Conservation (phyloP, 2,888 invertebrate genomes). For the Nemoura dubitans region DNA sequence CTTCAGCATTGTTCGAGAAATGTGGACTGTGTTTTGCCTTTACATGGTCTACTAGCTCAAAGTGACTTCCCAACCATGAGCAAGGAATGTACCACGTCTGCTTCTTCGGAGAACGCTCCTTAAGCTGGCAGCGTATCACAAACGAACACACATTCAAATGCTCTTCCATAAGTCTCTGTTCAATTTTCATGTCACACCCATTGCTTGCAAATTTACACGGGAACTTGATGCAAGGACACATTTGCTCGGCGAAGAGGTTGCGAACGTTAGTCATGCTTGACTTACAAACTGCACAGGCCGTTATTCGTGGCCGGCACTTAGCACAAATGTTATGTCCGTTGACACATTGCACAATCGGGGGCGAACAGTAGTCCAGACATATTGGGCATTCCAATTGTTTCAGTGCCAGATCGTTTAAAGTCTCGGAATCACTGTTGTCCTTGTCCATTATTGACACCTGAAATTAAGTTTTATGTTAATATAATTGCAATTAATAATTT, state of each 20-base stretch:
- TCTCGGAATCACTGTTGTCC: not conserved
- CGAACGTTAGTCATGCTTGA: constrained; percentile 61
- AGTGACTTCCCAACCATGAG: constrained; percentile 26
- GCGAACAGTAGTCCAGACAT: constrained; percentile 70
- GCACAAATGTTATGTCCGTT: constrained; percentile 70
- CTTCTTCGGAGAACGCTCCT: not conserved
- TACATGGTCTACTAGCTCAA: constrained; percentile 3
- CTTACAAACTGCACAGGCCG: constrained; percentile 69
- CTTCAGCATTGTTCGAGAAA: not conserved
- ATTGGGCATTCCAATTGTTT: constrained; percentile 68
- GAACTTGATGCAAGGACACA: not conserved
- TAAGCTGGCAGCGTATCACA: constrained; percentile 25
- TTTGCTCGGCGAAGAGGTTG: constrained; percentile 57
- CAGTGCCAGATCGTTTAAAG: constrained; percentile 3
- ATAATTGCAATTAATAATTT: not conserved
- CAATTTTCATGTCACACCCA: not conserved
- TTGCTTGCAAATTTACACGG: constrained; percentile 25
- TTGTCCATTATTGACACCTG: not conserved
- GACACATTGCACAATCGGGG: constrained; percentile 70
- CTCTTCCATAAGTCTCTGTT: not conserved
- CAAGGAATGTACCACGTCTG: not conserved
- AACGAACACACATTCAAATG: constrained; percentile 26
- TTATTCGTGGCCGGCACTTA: constrained; percentile 66
- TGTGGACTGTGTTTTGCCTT: not conserved
- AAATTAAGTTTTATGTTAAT: not conserved